Evolutionary conservation across 2,888 invertebrate species (phyloP).

Genomic region (Podotricha telesiphe): DNA sequence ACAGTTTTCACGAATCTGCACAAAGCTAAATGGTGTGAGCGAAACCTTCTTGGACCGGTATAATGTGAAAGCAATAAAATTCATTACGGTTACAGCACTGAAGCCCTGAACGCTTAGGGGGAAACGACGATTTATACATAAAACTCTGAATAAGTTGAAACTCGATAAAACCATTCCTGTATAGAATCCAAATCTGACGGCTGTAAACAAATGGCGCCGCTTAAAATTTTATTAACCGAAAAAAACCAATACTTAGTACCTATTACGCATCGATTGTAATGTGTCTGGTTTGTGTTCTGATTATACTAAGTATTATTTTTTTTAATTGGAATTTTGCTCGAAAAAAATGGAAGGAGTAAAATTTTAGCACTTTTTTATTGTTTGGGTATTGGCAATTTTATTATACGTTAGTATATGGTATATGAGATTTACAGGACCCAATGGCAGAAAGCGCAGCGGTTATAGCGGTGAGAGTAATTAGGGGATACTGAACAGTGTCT

Average conservation of each 20-base stretch:
- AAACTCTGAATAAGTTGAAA: constrained; percentile 72
- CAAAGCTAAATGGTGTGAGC: constrained; percentile 56
- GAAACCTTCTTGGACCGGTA: constrained; percentile 55
- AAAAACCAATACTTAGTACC: constrained; percentile 23
- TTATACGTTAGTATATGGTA: no score
- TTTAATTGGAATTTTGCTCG: no score
- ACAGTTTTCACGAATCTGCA: constrained; percentile 41
- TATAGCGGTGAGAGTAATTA: no score
- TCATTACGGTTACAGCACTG: constrained; percentile 65
- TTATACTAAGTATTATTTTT: no score
- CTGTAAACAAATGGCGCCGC: constrained; percentile 56
- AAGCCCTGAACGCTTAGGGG: constrained; percentile 59
- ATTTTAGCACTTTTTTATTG: no score
- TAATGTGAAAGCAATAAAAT: constrained; percentile 68
- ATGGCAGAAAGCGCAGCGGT: no score
- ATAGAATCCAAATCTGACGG: constrained; percentile 55
- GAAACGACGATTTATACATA: constrained; percentile 68
- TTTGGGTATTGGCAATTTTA: no score
- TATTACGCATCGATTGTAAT: no score
- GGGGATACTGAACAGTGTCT: no score
- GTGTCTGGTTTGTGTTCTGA: no score
- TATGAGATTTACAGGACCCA: no score
- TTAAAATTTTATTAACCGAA: constrained; percentile 54
- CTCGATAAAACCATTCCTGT: constrained; percentile 67
- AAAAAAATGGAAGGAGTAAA: no score